Base-by-base conservation (phyloP, 2,888 invertebrate species). In the Pristionchus maxplancki region DNA sequence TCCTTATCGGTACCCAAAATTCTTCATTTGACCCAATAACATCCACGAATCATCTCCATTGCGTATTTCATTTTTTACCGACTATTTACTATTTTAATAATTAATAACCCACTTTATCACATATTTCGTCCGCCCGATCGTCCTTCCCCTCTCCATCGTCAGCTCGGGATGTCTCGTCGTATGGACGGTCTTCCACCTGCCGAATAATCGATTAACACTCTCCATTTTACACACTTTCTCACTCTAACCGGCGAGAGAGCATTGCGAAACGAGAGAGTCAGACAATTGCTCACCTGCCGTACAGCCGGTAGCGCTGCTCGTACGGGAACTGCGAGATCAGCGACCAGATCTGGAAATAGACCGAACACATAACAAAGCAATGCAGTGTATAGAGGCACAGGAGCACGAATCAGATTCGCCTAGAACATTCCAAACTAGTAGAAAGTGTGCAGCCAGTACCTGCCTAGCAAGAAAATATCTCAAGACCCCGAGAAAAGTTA, bases 91-190 rank as follows among this genome's bases (percentile, higher is more conserved):
- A 48, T 48, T 48, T 48, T 48, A 6, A 48, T 48, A 58, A n/a
- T n/a, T n/a, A n/a, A n/a, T n/a, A n/a, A n/a, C 97, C 90, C 97
- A 96, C 95, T 99, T 98, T 97, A 99, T 98, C 62, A 98, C 97
- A 91, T 97, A 97, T 95, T 98, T 98, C 83, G 98, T 97, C 94
- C 97, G 96, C 94, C 98, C 98, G 91, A 97, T 96, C 0, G 97
- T 97, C 94, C 97, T 97, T 0, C 97, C 98, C 71, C 97, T 96
- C 58, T 97, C 97, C 34, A 97, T 96, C 94, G 98, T 96, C 87
- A 99, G 95, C 67, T 97, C 96, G 0, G 98, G 97, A 95, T 98
- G 97, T 81, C 97, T 96, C 89, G 96, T 96, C 91, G 97, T 97
- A 0, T 97, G 96, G 89, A 98, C 97, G 94, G 97, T 97, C 95